phyloP scores from a whole-genome alignment of 1,140 invertebrate species.

The Tetraneura akinire region DNA sequence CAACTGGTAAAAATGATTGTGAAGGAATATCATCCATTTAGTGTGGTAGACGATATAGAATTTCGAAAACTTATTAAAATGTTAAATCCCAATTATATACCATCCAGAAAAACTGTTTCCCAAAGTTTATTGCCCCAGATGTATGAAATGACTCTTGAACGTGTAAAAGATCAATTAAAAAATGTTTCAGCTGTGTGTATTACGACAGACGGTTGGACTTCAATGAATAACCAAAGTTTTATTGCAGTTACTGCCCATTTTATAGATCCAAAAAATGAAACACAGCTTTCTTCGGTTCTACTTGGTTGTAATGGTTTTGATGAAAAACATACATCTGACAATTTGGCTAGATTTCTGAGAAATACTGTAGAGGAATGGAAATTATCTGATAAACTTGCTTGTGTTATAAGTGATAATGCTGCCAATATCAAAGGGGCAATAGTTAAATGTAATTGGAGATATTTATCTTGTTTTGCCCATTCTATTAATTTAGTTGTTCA shows the following conservation, averaged over 20 bases:
- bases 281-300: neutral
- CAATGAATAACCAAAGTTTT: neutral
- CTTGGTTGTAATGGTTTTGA: neutral
- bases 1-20: constrained; percentile 8
- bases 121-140: neutral
- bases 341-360: neutral
- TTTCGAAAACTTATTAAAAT: constrained; percentile 52
- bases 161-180: neutral
- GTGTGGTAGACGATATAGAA: neutral
- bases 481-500: no score
- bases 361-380: neutral
- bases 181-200: neutral
- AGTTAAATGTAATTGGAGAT: no score
- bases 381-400: no score
- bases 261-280: neutral
- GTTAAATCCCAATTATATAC: constrained; percentile 54
- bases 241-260: constrained; percentile 6
- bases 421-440: no score
- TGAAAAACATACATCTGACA: neutral
- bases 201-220: neutral
- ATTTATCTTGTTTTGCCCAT: no score
- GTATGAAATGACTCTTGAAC: neutral
- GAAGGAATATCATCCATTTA: neutral
- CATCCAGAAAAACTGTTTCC: constrained; percentile 54
- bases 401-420: no score